Conservation (phyloP, 2,888 invertebrate genomes). For the Coleophora flavipennella region DNA sequence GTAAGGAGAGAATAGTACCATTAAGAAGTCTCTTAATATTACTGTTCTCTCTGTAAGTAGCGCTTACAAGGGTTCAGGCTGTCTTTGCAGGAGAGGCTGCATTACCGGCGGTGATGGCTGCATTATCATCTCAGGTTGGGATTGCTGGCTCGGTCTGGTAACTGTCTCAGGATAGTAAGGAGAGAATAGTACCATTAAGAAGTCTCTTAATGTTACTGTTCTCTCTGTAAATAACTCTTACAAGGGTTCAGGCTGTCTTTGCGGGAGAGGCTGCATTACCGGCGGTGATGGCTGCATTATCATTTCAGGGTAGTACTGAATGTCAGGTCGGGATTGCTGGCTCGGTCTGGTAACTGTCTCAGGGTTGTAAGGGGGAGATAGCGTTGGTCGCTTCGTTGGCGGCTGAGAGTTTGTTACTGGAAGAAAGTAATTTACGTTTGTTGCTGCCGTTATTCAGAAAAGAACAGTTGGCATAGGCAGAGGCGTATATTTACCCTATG, state of each 20-base stretch:
- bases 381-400: conserved; percentile 1
- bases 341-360: conserved; percentile 1
- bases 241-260: conserved; percentile 6
- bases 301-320: conserved; percentile 16
- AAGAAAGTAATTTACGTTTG: too few relatives aligned
- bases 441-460: too few relatives aligned
- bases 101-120: conserved; percentile 11
- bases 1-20: too few relatives aligned
- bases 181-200: too few relatives aligned
- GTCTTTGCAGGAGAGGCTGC: conserved; percentile 12
- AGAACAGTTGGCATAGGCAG: neutral
- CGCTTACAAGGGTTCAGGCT: conserved; percentile 2
- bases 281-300: conserved; percentile 14
- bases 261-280: conserved; percentile 11
- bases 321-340: neutral
- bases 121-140: conserved; percentile 11
- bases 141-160: conserved; percentile 2
- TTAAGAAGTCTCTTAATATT: too few relatives aligned
- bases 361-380: neutral
- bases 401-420: conserved; percentile 5
- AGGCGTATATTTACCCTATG: too few relatives aligned
- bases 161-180: neutral
- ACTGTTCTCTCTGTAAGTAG: too few relatives aligned
- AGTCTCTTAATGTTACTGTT: neutral
- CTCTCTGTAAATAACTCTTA: neutral